Base-by-base conservation (phyloP, 30 jellyfish, hydroid and myxozoan genomes). In the Haliclystus octoradiatus region DNA sequence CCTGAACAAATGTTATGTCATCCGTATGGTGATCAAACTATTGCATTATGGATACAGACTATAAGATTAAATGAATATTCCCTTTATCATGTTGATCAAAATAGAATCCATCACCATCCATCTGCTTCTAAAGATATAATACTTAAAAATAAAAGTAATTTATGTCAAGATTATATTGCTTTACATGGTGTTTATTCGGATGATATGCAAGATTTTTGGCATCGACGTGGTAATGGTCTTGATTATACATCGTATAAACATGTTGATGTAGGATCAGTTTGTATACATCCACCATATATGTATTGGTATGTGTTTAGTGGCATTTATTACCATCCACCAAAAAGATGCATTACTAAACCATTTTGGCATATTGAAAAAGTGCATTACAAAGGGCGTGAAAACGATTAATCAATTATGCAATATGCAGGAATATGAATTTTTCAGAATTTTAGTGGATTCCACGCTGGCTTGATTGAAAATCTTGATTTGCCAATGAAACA, bases 21-120 rank as follows among this genome's bases (percentile, higher is more conserved):
- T 32, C 67, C 82, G 22, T 82, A 40, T 63, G 94, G 94, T 13
- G 94, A 75, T 62, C 94, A 82, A 70, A 69, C 81, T 28, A 33
- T 27, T 23, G 12, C 83, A 2, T 57, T 61, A 0, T 82, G 94
- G 94, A 34, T 64, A 9, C 76, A 82, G 28, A 74, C 49, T 22
- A 4, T 82, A 23, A 49, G 60, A 27, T 51, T 73, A 22, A 34
- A 72, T 66, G 79, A 40, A 13, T 34, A 31, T 2, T 15, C 25
- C 25, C 12, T 70, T 0, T 50, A 64, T 65, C 69, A 62, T n/a
- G 67, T 24, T 3, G 94, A 74, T 2, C 71, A 80, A 33, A 61
- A 61, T 5, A 49, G 78, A 23, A 74, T 82, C 2, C 94, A 82
- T 40, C 94, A 82, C 33, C 31, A 64, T 4, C 94, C 94, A 22